A percentile compares a stretch with the other conserved stretches of the same genome.
Conservation (phyloP, 2,113 vertebrate species). For the Channa argus region DNA sequence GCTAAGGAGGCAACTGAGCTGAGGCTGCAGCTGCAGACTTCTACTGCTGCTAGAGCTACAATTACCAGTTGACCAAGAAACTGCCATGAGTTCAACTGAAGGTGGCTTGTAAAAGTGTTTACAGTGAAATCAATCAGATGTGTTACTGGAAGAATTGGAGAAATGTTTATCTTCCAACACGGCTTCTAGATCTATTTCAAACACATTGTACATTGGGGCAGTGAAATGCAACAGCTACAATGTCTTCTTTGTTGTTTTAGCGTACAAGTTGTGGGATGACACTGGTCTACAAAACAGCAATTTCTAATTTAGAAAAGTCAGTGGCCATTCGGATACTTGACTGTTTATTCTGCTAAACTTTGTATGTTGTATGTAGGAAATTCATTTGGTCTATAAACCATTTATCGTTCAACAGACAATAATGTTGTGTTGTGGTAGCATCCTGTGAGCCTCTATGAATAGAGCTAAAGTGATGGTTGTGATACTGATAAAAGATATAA, state of each 20-base stretch:
- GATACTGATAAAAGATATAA: neutral
- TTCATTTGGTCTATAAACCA: neutral
- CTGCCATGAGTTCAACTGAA: constrained; percentile 45
- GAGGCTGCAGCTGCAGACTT: constrained; percentile 42
- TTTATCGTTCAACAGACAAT: neutral
- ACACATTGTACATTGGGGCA: neutral
- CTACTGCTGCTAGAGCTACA: constrained; percentile 53
- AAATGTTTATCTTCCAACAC: constrained; percentile 4
- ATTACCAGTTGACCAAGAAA: constrained; percentile 12
- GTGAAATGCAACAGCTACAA: too few species aligned
- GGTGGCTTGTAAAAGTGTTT: constrained; percentile 55
- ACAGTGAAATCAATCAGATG: constrained; percentile 43
- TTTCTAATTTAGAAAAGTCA: constrained; percentile 15
- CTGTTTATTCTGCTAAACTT: constrained; percentile 10
- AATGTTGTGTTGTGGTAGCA: neutral
- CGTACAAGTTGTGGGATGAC: constrained; percentile 44
- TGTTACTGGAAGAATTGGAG: constrained; percentile 18
- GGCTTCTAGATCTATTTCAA: constrained; percentile 18
- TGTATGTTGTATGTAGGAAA: constrained; percentile 8
- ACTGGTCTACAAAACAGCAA: constrained; percentile 42
- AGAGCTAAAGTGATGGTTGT: neutral
- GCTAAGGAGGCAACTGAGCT: constrained; percentile 28
- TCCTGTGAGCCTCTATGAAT: neutral
- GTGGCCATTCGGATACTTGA: neutral
- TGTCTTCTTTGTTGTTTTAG: constrained; percentile 13